Evolutionary conservation across 1,140 invertebrate species (phyloP).

Genomic region (Leptinotarsa lineolata): DNA sequence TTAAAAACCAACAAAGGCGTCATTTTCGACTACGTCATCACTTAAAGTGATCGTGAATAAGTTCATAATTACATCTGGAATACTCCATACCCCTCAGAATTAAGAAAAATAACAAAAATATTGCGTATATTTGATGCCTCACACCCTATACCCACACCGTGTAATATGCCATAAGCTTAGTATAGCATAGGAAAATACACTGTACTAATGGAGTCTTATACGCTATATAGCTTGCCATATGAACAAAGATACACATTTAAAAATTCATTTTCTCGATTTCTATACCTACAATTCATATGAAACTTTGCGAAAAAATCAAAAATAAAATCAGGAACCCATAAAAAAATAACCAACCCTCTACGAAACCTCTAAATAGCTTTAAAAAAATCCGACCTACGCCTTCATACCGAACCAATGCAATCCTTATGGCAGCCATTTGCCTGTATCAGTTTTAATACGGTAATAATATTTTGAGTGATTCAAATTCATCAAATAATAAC

Average conservation of each 20-base stretch:
- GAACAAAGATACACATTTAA: constrained; percentile 51
- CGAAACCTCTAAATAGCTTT: neutral
- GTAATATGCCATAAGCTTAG: constrained; percentile 45
- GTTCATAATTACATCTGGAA: neutral
- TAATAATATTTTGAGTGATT: constrained; percentile 43
- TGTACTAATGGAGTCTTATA: constrained; percentile 55
- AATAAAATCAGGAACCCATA: constrained; percentile 35
- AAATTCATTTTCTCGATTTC: constrained; percentile 35
- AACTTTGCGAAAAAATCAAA: constrained; percentile 43
- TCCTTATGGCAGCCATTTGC: constrained; percentile 58
- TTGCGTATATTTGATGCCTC: constrained; percentile 14
- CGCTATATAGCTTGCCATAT: constrained; percentile 52
- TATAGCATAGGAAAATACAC: constrained; percentile 49
- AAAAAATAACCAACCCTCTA: constrained; percentile 35
- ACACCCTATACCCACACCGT: constrained; percentile 35
- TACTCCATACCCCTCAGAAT: constrained; percentile 30
- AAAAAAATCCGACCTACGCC: constrained; percentile 40
- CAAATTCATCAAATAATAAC: constrained; percentile 45
- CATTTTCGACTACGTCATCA: constrained; percentile 50
- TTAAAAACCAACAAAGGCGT: constrained; percentile 42
- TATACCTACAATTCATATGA: constrained; percentile 19
- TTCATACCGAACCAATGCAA: constrained; percentile 45
- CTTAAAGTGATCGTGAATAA: constrained; percentile 42
- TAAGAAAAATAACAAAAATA: constrained; percentile 34
- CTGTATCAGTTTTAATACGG: constrained; percentile 33